Conservation (phyloP, 2,888 invertebrate genomes). For the Dryococelus australis region DNA sequence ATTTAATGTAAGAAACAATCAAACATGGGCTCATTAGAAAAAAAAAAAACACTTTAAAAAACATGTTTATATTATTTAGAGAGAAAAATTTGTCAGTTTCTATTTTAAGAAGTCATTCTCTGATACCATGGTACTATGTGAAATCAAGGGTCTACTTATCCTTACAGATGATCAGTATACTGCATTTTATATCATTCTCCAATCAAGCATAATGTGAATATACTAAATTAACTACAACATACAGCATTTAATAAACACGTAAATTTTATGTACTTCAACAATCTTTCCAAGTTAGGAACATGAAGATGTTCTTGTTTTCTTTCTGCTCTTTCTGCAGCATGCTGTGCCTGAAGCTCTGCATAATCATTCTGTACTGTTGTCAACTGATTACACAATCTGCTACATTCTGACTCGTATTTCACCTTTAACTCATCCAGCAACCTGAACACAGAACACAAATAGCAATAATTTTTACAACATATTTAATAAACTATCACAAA, state of each 20-base stretch:
- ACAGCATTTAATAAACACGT: neutral
- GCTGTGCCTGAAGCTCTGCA: slow-evolving; percentile 61
- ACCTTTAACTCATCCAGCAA: slow-evolving; percentile 77
- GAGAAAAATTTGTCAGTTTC: too few relatives aligned
- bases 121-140: too few relatives aligned
- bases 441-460: slow-evolving; percentile 54
- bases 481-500: neutral
- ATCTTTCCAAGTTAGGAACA: slow-evolving; percentile 64
- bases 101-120: too few relatives aligned
- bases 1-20: too few relatives aligned
- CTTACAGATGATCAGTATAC: neutral
- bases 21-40: too few relatives aligned
- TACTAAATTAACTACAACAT: too few relatives aligned
- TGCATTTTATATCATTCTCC: neutral
- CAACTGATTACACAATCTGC: slow-evolving; percentile 64
- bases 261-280: slow-evolving; percentile 60
- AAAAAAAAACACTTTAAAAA: too few relatives aligned
- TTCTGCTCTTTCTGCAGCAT: slow-evolving; percentile 58
- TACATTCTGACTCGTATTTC: slow-evolving; percentile 74
- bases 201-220: too few relatives aligned
- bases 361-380: slow-evolving; percentile 61
- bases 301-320: slow-evolving; percentile 63
- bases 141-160: too few relatives aligned
- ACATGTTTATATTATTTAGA: too few relatives aligned
- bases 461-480: slow-evolving; percentile 43